Conservation (phyloP, 2,113 vertebrate species). For the Aviceda subcristata region DNA sequence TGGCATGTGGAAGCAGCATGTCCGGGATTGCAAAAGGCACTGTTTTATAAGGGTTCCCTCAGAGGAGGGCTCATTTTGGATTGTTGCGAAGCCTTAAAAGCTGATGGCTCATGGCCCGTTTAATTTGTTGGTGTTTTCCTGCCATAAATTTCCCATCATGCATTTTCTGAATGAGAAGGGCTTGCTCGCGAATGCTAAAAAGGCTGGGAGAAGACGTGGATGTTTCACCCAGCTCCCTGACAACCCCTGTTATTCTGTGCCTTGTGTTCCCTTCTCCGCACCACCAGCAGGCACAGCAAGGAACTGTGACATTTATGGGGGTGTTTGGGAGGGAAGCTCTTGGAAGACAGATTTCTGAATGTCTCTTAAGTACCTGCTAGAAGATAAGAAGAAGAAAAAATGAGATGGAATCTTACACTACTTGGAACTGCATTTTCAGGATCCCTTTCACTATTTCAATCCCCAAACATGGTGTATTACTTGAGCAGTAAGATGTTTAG, state of each 20-base stretch:
- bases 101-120: not conserved
- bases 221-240: not conserved
- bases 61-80: not conserved
- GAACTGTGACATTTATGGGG: not conserved
- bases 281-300: not conserved
- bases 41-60: not conserved
- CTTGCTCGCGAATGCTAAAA: not conserved
- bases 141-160: not conserved
- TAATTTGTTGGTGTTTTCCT: not conserved
- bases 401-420: not conserved
- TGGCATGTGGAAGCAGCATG: not conserved
- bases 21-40: not conserved
- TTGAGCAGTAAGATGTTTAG: not conserved
- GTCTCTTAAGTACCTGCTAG: not conserved
- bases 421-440: not conserved
- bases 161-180: not conserved
- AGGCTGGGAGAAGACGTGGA: not conserved
- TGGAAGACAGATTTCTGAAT: not conserved
- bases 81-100: not conserved
- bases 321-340: not conserved
- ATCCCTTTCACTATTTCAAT: not conserved
- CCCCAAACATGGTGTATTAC: not conserved
- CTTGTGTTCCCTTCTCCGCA: not conserved
- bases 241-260: not conserved
- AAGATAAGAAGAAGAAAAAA: not conserved